phyloP scores from a whole-genome alignment of 2,113 vertebrate species.

The Plecotus auritus region DNA sequence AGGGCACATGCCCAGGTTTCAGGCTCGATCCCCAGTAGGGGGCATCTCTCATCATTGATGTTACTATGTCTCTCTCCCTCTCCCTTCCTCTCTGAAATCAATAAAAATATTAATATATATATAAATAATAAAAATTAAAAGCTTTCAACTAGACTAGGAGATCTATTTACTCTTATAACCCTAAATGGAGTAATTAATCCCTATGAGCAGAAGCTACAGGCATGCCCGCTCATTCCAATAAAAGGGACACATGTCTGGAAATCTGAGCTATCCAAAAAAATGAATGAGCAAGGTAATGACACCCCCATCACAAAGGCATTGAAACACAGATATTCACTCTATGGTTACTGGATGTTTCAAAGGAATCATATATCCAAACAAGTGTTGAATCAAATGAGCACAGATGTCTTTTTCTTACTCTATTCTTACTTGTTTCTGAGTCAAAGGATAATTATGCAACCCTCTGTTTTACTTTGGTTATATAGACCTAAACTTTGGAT shows the following conservation, averaged over 20 bases:
- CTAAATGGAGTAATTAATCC: neutral
- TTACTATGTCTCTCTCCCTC: too few relatives aligned
- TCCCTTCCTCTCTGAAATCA: too few relatives aligned
- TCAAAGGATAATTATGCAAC: conserved; percentile 44
- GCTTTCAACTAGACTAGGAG: neutral
- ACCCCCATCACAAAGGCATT: neutral
- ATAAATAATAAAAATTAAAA: neutral
- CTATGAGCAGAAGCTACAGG: neutral
- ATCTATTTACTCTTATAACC: neutral
- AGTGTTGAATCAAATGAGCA: neutral
- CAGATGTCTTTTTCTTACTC: neutral
- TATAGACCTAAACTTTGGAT: conserved; percentile 15
- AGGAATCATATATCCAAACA: neutral
- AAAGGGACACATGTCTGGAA: neutral
- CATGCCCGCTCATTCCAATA: neutral
- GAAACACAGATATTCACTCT: neutral
- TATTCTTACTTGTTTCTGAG: conserved; percentile 11
- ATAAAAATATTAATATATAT: too few relatives aligned
- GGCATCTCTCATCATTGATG: too few relatives aligned
- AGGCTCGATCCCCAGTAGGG: too few relatives aligned
- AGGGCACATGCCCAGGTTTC: too few relatives aligned
- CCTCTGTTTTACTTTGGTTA: conserved; percentile 38
- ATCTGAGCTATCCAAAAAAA: neutral
- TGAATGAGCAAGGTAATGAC: neutral
- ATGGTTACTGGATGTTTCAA: neutral